phyloP scores from a whole-genome alignment of 1,140 invertebrate species.

The Pectinophora gossypiella region DNA sequence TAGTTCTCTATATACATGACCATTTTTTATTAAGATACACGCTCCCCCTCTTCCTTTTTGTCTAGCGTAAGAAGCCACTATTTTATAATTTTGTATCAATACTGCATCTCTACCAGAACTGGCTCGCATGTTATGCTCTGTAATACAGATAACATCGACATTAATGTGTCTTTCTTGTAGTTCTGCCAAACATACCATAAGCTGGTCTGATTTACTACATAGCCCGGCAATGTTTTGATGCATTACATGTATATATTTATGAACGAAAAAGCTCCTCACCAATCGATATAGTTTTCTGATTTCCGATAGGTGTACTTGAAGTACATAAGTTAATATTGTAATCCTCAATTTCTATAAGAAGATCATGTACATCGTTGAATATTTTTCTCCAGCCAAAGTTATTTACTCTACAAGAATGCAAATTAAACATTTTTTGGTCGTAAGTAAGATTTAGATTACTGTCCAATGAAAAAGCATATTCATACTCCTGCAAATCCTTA shows the following conservation, averaged over 20 bases:
- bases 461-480: neutral
- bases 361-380: neutral
- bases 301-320: neutral
- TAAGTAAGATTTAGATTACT: neutral
- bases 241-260: constrained; percentile 1
- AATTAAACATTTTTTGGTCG: neutral
- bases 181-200: constrained; percentile 1
- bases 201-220: neutral
- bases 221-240: constrained; percentile 9
- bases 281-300: neutral
- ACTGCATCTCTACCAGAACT: neutral
- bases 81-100: neutral
- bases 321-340: neutral
- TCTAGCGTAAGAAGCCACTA: neutral
- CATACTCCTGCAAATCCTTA: neutral
- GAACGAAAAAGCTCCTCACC: neutral
- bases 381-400: neutral
- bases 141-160: constrained; percentile 4
- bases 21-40: constrained; percentile 5
- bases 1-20: constrained; percentile 1
- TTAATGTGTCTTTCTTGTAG: neutral
- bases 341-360: neutral
- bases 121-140: constrained; percentile 3
- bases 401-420: neutral
- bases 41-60: constrained; percentile 4